Conservation (phyloP, 2,113 vertebrate genomes). For the Centropus bengalensis region DNA sequence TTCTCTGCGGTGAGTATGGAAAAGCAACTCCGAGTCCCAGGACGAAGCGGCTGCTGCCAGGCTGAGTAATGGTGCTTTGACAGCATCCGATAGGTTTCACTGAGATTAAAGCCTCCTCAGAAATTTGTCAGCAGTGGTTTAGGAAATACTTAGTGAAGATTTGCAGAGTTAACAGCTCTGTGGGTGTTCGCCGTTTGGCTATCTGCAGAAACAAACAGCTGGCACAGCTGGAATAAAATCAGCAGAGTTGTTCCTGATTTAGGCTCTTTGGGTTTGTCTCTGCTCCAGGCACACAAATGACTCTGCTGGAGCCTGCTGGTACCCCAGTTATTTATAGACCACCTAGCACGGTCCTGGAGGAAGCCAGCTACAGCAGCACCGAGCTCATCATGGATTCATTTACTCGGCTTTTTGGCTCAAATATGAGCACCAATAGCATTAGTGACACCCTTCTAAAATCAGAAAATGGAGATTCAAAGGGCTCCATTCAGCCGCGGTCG, state of each 20-base stretch:
- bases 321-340: slow-evolving; percentile 11
- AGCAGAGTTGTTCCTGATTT: neutral
- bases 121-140: slow-evolving; percentile 54
- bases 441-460: neutral
- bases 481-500: neutral
- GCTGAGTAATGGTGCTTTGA: slow-evolving; percentile 53
- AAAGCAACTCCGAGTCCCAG: neutral
- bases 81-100: slow-evolving; percentile 13
- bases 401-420: neutral
- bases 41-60: neutral
- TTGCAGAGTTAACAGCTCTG: slow-evolving; percentile 47
- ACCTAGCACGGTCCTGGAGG: neutral
- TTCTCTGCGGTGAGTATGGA: neutral
- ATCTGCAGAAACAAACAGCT: slow-evolving; percentile 50
- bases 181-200: slow-evolving; percentile 36
- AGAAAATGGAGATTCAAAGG: slow-evolving; percentile 11
- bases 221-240: slow-evolving; percentile 40
- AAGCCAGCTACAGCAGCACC: neutral
- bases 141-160: slow-evolving; percentile 45
- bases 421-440: slow-evolving; percentile 9
- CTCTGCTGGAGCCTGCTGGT: neutral
- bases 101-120: slow-evolving; percentile 35
- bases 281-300: neutral
- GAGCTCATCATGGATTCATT: neutral
- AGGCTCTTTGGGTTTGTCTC: neutral